Percentiles rank a stretch among this genome's conserved stretches.
phyloP scores from a whole-genome alignment of 2,888 invertebrate genomes.

The Latheticus oryzae region DNA sequence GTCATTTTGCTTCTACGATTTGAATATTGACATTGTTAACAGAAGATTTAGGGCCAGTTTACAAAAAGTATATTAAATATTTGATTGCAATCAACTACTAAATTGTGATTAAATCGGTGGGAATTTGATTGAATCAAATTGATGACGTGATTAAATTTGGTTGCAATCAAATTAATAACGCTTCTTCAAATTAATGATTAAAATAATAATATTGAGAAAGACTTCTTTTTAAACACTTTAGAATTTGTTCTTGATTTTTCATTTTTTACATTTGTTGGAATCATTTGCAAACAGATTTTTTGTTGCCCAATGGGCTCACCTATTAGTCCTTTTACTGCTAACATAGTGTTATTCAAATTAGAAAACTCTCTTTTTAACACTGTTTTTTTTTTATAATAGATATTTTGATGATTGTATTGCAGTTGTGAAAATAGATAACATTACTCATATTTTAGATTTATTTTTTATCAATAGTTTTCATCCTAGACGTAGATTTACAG shows the following conservation, averaged over 20 bases:
- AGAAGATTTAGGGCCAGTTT: no score
- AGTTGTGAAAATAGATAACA: not conserved
- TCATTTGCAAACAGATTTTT: not conserved
- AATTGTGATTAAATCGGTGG: no score
- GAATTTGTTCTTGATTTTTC: not conserved
- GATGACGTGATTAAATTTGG: no score
- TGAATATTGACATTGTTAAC: no score
- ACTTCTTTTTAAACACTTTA: not conserved
- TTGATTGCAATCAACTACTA: no score
- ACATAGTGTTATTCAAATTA: not conserved
- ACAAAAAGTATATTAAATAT: no score
- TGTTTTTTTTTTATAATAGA: not conserved
- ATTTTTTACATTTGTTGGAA: not conserved
- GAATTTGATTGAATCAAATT: no score
- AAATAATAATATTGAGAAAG: not conserved
- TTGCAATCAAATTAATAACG: no score
- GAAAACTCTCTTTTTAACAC: not conserved
- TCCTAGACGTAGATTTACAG: not conserved
- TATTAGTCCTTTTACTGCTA: slow-evolving; percentile 1
- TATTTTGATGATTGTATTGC: not conserved
- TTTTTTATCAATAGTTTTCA: slow-evolving; percentile 1
- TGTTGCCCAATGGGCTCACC: not conserved
- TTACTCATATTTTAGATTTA: not conserved
- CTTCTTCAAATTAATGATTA: slow-evolving; percentile 1
- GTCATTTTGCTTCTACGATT: no score